A percentile compares a stretch with the other conserved stretches of the same genome.
Evolutionary conservation across 2,888 invertebrate genomes (phyloP).

Genomic region (Sepioteuthis lessoniana): DNA sequence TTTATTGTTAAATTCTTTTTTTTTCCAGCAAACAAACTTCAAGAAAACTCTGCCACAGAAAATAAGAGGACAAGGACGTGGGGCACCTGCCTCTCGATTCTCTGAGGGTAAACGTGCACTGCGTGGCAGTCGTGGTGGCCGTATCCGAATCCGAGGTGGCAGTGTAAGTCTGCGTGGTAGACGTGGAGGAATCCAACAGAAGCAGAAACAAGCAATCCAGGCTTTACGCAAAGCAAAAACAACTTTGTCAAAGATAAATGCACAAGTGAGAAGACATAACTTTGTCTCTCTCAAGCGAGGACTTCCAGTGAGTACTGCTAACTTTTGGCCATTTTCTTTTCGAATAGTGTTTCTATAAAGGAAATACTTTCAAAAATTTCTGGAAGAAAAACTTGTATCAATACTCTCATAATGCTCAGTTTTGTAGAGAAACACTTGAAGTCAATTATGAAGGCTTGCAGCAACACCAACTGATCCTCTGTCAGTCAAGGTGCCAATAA

Average conservation of each 20-base stretch:
- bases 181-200: neutral
- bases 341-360: neutral
- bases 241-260: constrained; percentile 40
- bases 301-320: neutral
- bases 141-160: neutral
- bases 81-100: neutral
- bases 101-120: neutral
- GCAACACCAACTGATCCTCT: no score
- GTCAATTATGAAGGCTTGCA: no score
- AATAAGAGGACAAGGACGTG: neutral
- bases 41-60: neutral
- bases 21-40: neutral
- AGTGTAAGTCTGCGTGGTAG: neutral
- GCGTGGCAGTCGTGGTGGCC: neutral
- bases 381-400: no score
- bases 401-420: no score
- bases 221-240: constrained; percentile 34
- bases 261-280: constrained; percentile 35
- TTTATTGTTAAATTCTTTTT: neutral
- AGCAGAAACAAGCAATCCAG: constrained; percentile 35
- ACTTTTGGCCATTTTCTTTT: neutral
- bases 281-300: neutral
- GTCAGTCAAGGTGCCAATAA: no score
- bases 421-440: no score
- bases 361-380: no score